Conservation (phyloP, 2,888 invertebrate species). For the Actias luna region DNA sequence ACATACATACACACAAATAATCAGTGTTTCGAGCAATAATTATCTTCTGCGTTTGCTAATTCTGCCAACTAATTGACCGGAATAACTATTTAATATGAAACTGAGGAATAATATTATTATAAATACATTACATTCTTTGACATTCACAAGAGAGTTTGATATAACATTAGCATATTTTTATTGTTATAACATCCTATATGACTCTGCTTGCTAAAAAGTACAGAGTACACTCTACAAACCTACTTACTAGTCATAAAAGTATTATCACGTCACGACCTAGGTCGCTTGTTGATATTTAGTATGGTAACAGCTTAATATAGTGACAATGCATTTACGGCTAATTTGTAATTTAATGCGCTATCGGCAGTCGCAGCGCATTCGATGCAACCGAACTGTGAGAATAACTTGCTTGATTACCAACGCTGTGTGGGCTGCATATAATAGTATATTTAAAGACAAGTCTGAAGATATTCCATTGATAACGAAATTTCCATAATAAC, state of each 20-base stretch:
- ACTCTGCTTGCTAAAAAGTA: background rate
- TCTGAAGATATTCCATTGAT: slow-evolving; percentile 18
- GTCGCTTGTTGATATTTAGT: slow-evolving; percentile 20
- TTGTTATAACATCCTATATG: background rate
- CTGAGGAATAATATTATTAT: too few species aligned
- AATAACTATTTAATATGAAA: too few species aligned
- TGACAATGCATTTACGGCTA: slow-evolving; percentile 33
- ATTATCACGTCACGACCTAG: slow-evolving; percentile 10
- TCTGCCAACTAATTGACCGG: too few species aligned
- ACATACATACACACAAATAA: too few species aligned
- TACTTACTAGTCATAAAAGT: slow-evolving; percentile 13
- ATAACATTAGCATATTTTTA: background rate
- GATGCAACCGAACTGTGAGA: slow-evolving; percentile 52
- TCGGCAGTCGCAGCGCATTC: slow-evolving; percentile 56
- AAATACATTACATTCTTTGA: too few species aligned
- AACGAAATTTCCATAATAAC: background rate
- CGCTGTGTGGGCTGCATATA: slow-evolving; percentile 48
- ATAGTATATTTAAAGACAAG: slow-evolving; percentile 25
- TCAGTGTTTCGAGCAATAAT: too few species aligned
- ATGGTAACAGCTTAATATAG: slow-evolving; percentile 23
- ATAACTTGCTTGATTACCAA: slow-evolving; percentile 57
- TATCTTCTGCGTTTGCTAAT: too few species aligned
- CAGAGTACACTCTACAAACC: slow-evolving; percentile 11
- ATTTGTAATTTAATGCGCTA: slow-evolving; percentile 60
- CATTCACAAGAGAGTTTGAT: too few species aligned